Conservation (phyloP, 2,888 invertebrate genomes). For the Clunio marinus region DNA sequence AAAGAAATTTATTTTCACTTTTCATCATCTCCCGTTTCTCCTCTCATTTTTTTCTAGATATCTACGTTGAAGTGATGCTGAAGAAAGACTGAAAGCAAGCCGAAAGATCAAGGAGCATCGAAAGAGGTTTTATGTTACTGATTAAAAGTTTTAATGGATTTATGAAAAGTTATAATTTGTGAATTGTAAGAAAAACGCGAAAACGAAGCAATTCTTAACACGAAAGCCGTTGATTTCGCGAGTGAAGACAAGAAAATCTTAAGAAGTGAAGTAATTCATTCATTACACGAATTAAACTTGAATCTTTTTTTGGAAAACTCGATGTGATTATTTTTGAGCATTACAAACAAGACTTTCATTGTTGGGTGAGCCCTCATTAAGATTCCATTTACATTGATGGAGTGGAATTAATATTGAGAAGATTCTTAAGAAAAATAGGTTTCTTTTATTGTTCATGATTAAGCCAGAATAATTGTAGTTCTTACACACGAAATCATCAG, state of each 20-base stretch:
- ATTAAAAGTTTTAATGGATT: neutral
- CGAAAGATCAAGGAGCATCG: constrained; percentile 14
- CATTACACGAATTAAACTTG: constrained; percentile 16
- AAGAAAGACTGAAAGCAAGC: constrained; percentile 10
- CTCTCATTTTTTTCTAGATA: neutral
- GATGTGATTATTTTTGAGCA: neutral
- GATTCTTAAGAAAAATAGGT: neutral
- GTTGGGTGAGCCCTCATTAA: neutral
- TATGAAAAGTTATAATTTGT: constrained; percentile 7
- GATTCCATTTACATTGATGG: neutral
- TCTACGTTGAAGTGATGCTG: neutral
- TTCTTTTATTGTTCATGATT: neutral
- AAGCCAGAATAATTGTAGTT: constrained; percentile 1
- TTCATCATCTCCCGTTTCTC: neutral
- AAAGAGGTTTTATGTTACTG: neutral
- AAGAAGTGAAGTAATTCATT: neutral
- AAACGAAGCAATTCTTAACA: neutral
- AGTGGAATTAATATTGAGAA: neutral
- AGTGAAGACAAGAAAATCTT: constrained; percentile 5
- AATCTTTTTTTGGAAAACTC: neutral
- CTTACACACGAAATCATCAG: neutral
- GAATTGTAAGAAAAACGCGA: neutral
- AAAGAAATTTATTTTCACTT: constrained; percentile 6
- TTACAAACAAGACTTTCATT: neutral
- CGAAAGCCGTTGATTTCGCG: neutral